Percentiles rank a stretch among this genome's conserved stretches.
Conservation (phyloP, 2,797 vertebrate species). For the Onychomys arenicola region DNA sequence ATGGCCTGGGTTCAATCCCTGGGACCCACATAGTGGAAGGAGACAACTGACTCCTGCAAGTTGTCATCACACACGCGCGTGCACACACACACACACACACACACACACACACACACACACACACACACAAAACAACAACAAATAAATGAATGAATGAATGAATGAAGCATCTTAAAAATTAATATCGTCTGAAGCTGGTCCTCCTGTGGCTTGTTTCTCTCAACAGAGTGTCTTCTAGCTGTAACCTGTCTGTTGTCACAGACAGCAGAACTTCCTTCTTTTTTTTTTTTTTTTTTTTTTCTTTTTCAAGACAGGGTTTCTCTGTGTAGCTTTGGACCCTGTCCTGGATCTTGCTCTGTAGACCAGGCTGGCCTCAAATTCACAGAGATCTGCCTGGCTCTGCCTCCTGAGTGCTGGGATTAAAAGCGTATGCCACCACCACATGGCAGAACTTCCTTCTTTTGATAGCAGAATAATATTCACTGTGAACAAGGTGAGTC, state of each 20-base stretch:
- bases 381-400: no score
- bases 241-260: background rate
- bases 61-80: background rate
- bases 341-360: no score
- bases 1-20: background rate
- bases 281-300: no score
- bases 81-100: no score
- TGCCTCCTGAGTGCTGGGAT: no score
- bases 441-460: background rate
- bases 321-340: no score
- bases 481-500: background rate
- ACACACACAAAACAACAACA: no score
- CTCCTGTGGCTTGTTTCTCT: background rate
- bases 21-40: background rate
- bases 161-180: background rate
- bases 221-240: background rate
- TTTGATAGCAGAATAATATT: background rate
- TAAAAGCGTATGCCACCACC: no score
- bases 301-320: no score
- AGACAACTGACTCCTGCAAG: background rate
- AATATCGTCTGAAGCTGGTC: background rate
- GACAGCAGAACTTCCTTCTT: background rate
- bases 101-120: no score
- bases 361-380: no score
- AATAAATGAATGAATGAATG: no score